These are phyloP conservation scores for Brachymystax lenok DNA, from an alignment of 2,797 vertebrate species.

Conservation along the genomic window DNA sequence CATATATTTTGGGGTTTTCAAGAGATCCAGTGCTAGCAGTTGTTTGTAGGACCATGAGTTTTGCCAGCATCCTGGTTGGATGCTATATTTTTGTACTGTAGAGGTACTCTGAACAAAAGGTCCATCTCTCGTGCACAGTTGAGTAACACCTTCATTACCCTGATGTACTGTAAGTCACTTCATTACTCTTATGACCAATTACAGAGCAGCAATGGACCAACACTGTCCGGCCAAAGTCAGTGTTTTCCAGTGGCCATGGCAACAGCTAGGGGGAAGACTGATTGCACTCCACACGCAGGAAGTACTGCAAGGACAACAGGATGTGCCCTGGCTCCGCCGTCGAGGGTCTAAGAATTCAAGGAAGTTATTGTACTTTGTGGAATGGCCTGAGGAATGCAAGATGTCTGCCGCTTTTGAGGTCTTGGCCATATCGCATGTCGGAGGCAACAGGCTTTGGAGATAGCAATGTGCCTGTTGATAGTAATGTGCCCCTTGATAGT, in stretches of 20 bases:
- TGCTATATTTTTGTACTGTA: background rate
- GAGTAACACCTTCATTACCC: too few relatives aligned
- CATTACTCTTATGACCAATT: background rate
- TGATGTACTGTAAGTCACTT: too few relatives aligned
- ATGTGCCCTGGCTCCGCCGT: constrained; percentile 95
- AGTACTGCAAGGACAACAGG: constrained; percentile 98
- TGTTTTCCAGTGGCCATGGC: constrained; percentile 84
- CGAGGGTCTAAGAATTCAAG: constrained; percentile 97
- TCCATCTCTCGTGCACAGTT: background rate
- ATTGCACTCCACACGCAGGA: constrained; percentile 87
- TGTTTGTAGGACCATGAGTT: background rate
- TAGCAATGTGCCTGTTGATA: constrained; percentile 69
- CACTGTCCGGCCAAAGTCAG: constrained; percentile 14
- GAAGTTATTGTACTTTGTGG: constrained; percentile 99
- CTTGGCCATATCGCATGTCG: constrained; percentile 73
- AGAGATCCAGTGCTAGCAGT: background rate
- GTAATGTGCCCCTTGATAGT: constrained; percentile 67
- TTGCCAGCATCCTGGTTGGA: background rate
- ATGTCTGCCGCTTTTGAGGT: constrained; percentile 85
- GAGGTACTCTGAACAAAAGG: background rate
- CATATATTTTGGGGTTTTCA: background rate
- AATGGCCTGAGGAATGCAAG: constrained; percentile 88
- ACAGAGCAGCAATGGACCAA: constrained; percentile 9
- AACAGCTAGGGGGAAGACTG: constrained; percentile 77
- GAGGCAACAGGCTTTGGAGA: constrained; percentile 85